Evolutionary conservation across 1,140 invertebrate genomes (phyloP).

Genomic region (Brachionus plicatilis): DNA sequence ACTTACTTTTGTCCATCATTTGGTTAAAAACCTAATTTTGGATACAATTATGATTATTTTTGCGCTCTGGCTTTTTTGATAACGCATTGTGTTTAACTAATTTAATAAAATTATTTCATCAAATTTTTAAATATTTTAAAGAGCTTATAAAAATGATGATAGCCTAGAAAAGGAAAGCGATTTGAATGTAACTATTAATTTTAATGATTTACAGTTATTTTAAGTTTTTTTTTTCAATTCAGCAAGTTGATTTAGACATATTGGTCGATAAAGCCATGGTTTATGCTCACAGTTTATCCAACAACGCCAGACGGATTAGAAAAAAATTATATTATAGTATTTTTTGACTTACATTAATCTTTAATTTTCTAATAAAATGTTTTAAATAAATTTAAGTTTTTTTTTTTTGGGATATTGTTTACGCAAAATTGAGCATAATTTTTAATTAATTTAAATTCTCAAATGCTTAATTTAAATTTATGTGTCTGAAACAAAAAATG

Average conservation of each 20-base stretch:
- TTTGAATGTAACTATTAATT: not conserved
- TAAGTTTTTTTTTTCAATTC: not conserved
- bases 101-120: not conserved
- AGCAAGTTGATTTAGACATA: not conserved
- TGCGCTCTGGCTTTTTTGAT: not conserved
- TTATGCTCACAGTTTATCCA: slow-evolving; percentile 7
- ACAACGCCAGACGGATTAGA: not conserved
- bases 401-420: not conserved
- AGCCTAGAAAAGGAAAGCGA: not conserved
- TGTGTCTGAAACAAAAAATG: no score
- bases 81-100: not conserved
- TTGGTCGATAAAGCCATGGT: not conserved
- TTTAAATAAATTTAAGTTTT: not conserved
- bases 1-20: not conserved
- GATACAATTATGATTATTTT: not conserved
- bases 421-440: not conserved
- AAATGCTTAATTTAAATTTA: no score
- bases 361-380: slow-evolving; percentile 6
- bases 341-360: not conserved
- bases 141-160: not conserved
- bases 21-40: not conserved
- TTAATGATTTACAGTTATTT: not conserved
- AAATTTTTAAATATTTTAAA: not conserved
- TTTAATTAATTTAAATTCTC: not conserved
- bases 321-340: not conserved